Percentiles rank a stretch among this genome's conserved stretches.
phyloP scores from a whole-genome alignment of 2,113 vertebrate genomes.

The Labrus mixtus region DNA sequence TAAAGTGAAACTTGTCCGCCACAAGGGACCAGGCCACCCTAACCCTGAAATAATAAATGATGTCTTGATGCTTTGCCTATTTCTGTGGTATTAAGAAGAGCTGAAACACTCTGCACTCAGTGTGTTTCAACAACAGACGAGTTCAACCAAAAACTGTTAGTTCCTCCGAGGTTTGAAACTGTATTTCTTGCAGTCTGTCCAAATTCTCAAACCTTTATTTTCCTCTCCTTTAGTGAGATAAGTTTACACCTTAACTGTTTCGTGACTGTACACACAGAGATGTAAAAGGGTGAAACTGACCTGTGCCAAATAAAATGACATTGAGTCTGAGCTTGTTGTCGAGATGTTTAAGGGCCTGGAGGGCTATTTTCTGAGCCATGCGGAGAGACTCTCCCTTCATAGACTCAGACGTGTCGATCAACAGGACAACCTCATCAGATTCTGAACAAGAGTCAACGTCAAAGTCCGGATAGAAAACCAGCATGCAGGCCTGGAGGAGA shows the following conservation, averaged over 20 bases:
- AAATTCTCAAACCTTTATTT: not conserved
- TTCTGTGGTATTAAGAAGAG: too few species aligned
- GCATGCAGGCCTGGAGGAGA: conserved; percentile 88
- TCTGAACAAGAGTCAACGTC: conserved; percentile 25
- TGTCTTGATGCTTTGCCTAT: too few species aligned
- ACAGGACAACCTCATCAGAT: conserved; percentile 80
- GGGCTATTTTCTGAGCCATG: conserved; percentile 82
- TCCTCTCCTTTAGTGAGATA: not conserved
- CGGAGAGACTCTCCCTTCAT: conserved; percentile 83
- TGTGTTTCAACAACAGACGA: too few species aligned
- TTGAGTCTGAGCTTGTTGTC: conserved; percentile 78
- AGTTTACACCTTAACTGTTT: not conserved
- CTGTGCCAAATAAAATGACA: conserved; percentile 85
- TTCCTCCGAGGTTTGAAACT: too few species aligned
- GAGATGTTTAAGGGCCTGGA: conserved; percentile 75
- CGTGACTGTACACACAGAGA: not conserved
- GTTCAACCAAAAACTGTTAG: too few species aligned
- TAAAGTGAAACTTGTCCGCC: too few species aligned
- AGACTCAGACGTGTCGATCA: conserved; percentile 88
- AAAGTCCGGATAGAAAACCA: conserved; percentile 90
- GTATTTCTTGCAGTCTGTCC: too few species aligned
- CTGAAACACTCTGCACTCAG: too few species aligned
- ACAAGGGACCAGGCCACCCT: too few species aligned
- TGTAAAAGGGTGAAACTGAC: conserved; percentile 61
- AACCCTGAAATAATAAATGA: too few species aligned